Percentiles rank a stretch among this genome's conserved stretches.
phyloP scores from a whole-genome alignment of 2,888 invertebrate species.

The Isotomurus palustris region DNA sequence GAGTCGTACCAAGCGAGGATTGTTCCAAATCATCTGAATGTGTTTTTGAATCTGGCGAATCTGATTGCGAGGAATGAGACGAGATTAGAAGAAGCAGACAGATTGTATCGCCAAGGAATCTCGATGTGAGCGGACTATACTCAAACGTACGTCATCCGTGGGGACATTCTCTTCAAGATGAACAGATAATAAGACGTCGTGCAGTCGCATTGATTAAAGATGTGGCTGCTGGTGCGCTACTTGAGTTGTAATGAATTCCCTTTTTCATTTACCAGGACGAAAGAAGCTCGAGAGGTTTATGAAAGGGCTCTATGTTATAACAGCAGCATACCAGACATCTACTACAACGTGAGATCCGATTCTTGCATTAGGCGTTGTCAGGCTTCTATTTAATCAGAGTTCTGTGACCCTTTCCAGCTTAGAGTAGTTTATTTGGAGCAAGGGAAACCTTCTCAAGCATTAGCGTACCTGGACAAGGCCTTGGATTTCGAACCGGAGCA shows the following conservation, averaged over 20 bases:
- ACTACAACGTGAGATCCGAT: conserved; percentile 76
- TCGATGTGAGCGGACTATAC: conserved; percentile 95
- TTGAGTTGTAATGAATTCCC: too few species aligned
- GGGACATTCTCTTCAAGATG: conserved; percentile 89
- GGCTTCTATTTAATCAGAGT: background rate
- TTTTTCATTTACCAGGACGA: conserved; percentile 58
- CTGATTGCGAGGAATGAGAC: conserved; percentile 88
- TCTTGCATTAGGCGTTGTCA: too few species aligned
- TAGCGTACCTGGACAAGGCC: conserved; percentile 88
- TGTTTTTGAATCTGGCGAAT: conserved; percentile 91
- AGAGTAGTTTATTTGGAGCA: conserved; percentile 92
- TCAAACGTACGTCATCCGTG: conserved; percentile 94
- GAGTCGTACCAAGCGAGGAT: conserved; percentile 93
- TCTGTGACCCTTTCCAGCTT: too few species aligned
- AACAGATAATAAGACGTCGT: conserved; percentile 63
- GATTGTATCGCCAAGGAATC: conserved; percentile 89
- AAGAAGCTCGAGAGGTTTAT: conserved; percentile 91
- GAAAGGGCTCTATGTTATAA: conserved; percentile 88
- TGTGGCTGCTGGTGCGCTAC: too few species aligned
- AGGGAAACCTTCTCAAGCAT: conserved; percentile 82
- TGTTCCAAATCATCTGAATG: conserved; percentile 92
- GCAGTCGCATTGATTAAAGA: too few species aligned
- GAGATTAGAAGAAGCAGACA: conserved; percentile 87
- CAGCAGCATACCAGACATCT: conserved; percentile 88
- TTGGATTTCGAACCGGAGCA: conserved; percentile 89